phyloP scores from a whole-genome alignment of 2,888 invertebrate species.

The Epirrhoe alternata region DNA sequence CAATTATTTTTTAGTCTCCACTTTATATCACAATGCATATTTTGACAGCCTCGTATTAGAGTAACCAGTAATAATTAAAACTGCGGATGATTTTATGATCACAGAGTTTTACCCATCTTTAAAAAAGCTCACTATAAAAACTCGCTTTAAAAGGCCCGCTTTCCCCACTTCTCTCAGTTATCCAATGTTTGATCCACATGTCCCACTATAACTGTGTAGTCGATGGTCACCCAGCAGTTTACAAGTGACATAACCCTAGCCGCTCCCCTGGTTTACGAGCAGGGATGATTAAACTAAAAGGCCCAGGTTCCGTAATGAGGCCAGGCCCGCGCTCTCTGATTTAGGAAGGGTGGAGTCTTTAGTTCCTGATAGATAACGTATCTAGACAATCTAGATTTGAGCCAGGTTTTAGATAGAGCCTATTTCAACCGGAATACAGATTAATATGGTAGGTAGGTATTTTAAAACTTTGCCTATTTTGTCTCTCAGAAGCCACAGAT shows the following conservation, averaged over 20 bases:
- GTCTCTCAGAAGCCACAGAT: too few species aligned
- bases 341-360: conserved; percentile 21
- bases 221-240: conserved; percentile 23
- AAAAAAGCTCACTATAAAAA: too few species aligned
- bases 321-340: conserved; percentile 26
- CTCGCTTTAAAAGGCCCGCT: too few species aligned
- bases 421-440: neutral
- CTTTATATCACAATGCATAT: neutral
- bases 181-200: neutral
- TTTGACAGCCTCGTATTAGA: neutral
- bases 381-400: neutral
- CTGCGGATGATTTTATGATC: neutral
- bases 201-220: neutral
- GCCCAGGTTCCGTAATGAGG: conserved; percentile 41
- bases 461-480: too few species aligned
- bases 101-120: neutral
- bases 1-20: neutral
- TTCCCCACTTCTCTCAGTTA: too few species aligned
- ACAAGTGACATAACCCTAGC: conserved; percentile 44
- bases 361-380: conserved; percentile 10
- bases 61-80: neutral
- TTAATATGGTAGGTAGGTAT: too few species aligned
- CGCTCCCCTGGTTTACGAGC: conserved; percentile 51
- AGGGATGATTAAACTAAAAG: conserved; percentile 51
- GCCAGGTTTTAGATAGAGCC: neutral